These are phyloP conservation scores for Idaea biselata DNA, from an alignment of 2,888 invertebrate genomes.

Conservation along the genomic window DNA sequence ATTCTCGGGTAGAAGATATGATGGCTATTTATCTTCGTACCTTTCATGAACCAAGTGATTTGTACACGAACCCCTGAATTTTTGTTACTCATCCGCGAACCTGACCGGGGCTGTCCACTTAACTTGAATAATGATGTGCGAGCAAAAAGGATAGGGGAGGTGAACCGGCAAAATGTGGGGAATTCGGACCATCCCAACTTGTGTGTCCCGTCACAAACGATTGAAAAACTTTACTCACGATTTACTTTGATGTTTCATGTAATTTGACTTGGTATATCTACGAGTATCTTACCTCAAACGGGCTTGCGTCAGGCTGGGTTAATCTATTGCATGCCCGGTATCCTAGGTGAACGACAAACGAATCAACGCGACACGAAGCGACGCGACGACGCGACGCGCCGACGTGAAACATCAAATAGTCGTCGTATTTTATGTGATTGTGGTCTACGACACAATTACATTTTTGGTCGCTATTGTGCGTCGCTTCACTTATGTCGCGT, in stretches of 20 bases:
- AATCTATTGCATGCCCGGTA: no score
- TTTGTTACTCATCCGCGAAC: constrained; percentile 68
- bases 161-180: constrained; percentile 56
- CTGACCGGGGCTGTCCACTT: constrained; percentile 69
- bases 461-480: no score
- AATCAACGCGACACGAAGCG: no score
- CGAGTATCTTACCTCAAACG: no score
- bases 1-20: constrained; percentile 16
- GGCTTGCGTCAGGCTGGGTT: no score
- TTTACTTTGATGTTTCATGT: constrained; percentile 3
- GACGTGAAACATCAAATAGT: no score
- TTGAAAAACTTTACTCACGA: constrained; percentile 32
- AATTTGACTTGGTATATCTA: neutral
- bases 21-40: constrained; percentile 28
- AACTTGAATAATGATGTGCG: constrained; percentile 76
- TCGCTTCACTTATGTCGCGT: no score
- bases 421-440: no score
- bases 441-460: no score
- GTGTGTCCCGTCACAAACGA: constrained; percentile 29
- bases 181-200: constrained; percentile 36
- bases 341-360: no score
- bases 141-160: constrained; percentile 57
- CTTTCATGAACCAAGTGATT: constrained; percentile 44
- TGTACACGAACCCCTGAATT: constrained; percentile 49
- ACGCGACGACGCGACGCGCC: no score